Conservation (phyloP, 2,888 invertebrate species). For the Pteria penguin region DNA sequence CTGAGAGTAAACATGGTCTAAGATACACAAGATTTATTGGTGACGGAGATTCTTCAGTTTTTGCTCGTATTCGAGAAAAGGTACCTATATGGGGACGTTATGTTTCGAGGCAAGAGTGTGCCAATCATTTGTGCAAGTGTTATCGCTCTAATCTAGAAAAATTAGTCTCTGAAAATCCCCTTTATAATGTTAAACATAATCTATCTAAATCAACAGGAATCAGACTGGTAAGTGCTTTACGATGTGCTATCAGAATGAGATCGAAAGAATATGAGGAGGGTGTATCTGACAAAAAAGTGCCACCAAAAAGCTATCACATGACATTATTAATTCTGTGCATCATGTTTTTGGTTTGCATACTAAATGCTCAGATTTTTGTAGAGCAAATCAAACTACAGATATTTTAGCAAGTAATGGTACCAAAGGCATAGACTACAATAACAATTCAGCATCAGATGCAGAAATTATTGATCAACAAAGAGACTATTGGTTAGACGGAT, state of each 20-base stretch:
- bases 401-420: too few species aligned
- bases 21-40: slow-evolving; percentile 48
- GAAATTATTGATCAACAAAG: too few species aligned
- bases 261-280: slow-evolving; percentile 4
- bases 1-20: slow-evolving; percentile 45
- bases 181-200: not conserved
- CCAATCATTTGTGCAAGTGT: slow-evolving; percentile 9
- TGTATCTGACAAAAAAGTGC: not conserved
- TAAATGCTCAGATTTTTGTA: not conserved
- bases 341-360: slow-evolving; percentile 25
- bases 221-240: not conserved
- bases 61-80: not conserved
- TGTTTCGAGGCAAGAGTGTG: not conserved
- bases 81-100: not conserved
- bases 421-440: too few species aligned
- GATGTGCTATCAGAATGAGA: slow-evolving; percentile 24
- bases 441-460: too few species aligned
- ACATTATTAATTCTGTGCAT: slow-evolving; percentile 41
- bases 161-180: not conserved
- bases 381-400: too few species aligned
- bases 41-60: slow-evolving; percentile 1
- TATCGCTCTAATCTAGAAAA: not conserved
- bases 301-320: slow-evolving; percentile 14
- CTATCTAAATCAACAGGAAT: not conserved
- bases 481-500: too few species aligned